These are phyloP conservation scores for Cordilura impudica DNA, from an alignment of 2,888 invertebrate species.

Conservation along the genomic window DNA sequence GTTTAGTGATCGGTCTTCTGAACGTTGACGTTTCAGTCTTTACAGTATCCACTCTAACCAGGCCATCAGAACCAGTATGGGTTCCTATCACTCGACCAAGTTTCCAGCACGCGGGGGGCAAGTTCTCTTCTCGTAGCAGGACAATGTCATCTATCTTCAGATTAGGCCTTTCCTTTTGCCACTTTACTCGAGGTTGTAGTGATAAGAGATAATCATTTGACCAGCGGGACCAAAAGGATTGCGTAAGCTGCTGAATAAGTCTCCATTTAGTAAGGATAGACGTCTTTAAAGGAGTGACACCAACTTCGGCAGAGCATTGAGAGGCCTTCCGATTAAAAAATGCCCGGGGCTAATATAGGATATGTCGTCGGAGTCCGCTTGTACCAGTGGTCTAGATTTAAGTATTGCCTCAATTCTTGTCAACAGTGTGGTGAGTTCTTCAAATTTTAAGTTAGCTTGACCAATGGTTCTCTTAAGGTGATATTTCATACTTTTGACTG, in stretches of 20 bases:
- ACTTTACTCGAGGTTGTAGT: neutral
- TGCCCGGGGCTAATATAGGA: conserved; percentile 10
- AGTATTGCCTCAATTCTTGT: conserved; percentile 12
- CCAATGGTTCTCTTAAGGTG: neutral
- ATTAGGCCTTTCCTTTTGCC: neutral
- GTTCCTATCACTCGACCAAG: conserved; percentile 8
- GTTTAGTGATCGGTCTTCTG: neutral
- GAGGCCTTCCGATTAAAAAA: neutral
- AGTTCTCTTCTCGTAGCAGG: neutral
- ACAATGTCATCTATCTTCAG: conserved; percentile 3
- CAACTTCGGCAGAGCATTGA: neutral
- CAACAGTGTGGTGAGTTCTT: neutral
- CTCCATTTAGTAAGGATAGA: no score
- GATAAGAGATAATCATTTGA: neutral
- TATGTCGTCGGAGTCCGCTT: conserved; percentile 3
- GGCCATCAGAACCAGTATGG: conserved; percentile 9
- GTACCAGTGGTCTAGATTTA: neutral
- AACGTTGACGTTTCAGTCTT: neutral
- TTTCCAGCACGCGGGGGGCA: conserved; percentile 4
- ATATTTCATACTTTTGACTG: neutral
- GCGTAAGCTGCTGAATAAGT: no score
- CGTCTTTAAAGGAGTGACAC: no score
- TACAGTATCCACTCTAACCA: neutral
- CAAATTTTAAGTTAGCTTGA: neutral
- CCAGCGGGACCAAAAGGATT: no score